Percentiles rank a stretch among this genome's conserved stretches.
These are phyloP conservation scores for Coptodon rendalli DNA, from an alignment of 2,113 vertebrate genomes.

Conservation along the genomic window DNA sequence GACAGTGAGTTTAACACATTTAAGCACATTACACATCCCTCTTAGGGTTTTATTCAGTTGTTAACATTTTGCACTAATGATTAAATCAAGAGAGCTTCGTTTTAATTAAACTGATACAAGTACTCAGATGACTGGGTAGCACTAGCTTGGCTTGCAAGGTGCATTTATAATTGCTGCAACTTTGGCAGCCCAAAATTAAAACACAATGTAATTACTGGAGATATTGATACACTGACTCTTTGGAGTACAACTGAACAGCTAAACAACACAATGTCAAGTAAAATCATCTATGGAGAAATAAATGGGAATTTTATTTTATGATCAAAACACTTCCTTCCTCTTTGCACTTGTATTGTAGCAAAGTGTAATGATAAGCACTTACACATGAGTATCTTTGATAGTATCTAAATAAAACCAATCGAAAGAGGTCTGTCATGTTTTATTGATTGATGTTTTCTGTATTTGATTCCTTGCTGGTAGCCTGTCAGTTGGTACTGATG, in stretches of 20 bases:
- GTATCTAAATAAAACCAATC: not conserved
- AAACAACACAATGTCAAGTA: not conserved
- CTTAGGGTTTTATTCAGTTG: not conserved
- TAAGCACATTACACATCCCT: not conserved
- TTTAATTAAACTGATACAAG: not conserved
- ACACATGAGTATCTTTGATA: not conserved
- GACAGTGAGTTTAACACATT: not conserved
- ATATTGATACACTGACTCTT: not conserved
- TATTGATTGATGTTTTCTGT: not conserved
- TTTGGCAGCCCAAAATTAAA: not conserved
- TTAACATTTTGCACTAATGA: not conserved
- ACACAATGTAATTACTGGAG: not conserved
- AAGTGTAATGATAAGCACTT: not conserved
- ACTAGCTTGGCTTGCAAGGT: not conserved
- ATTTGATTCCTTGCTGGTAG: not conserved
- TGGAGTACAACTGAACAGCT: not conserved
- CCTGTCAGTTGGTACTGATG: not conserved
- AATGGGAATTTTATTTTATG: not conserved
- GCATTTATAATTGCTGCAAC: not conserved
- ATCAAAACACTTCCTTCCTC: not conserved
- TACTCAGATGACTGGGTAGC: not conserved
- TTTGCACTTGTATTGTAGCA: not conserved
- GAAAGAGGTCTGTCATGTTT: not conserved
- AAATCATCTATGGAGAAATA: not conserved
- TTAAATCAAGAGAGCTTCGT: not conserved